These are phyloP conservation scores for Microcebus tavaratra DNA, from an alignment of 2,113 vertebrate genomes.

Conservation along the genomic window DNA sequence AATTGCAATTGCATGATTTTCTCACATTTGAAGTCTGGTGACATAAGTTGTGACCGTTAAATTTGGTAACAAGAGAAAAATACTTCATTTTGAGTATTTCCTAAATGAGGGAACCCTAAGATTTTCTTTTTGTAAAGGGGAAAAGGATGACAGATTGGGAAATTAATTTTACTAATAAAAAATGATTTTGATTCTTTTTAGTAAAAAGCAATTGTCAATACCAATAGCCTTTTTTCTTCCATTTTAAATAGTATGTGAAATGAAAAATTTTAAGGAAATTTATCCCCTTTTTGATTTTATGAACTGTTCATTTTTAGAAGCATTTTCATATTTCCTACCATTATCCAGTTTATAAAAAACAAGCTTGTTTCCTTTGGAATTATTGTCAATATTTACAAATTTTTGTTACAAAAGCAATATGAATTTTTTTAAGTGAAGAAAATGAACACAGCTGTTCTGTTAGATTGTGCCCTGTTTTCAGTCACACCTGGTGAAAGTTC, in stretches of 20 bases:
- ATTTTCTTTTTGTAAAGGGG: conserved; percentile 16
- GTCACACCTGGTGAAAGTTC: neutral
- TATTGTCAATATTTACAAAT: neutral
- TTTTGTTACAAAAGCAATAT: neutral
- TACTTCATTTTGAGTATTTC: neutral
- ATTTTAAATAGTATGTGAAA: neutral
- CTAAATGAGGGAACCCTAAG: neutral
- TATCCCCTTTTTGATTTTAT: conserved; percentile 20
- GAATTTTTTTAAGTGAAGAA: conserved; percentile 31
- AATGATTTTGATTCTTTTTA: conserved; percentile 29
- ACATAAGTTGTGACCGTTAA: neutral
- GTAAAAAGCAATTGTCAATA: neutral
- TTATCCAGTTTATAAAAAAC: conserved; percentile 26
- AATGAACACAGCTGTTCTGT: neutral
- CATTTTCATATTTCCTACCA: neutral
- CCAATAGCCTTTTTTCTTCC: neutral
- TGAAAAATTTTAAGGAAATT: neutral
- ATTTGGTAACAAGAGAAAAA: conserved; percentile 35
- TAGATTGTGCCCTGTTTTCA: conserved; percentile 35
- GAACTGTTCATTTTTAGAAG: neutral
- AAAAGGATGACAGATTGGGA: neutral
- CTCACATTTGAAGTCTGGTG: conserved; percentile 1
- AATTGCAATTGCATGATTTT: conserved; percentile 11
- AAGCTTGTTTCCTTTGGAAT: conserved; percentile 27
- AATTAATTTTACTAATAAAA: conserved; percentile 12